Percentiles rank a stretch among this genome's conserved stretches.
Conservation (phyloP, 2,113 vertebrate genomes). For the Procavia capensis region DNA sequence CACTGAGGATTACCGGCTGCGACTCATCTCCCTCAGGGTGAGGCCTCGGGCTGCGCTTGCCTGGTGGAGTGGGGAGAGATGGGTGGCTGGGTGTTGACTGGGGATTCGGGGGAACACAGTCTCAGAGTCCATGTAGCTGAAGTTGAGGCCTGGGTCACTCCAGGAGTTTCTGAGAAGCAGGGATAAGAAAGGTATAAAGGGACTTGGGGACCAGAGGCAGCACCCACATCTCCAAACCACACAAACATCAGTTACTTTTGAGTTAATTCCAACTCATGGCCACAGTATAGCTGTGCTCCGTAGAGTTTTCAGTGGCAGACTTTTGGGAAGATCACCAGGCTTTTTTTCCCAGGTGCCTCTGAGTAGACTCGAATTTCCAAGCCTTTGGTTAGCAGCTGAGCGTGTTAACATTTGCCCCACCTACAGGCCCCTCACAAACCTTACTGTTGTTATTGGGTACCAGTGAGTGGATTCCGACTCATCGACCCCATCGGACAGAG, state of each 20-base stretch:
- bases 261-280: background rate
- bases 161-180: background rate
- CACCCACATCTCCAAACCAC: background rate
- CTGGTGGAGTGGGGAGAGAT: background rate
- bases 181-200: background rate
- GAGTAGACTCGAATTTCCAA: background rate
- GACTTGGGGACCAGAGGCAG: background rate
- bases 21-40: constrained; percentile 97
- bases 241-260: background rate
- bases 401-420: background rate
- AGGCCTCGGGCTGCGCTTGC: constrained; percentile 62
- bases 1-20: constrained; percentile 97
- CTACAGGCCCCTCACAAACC: background rate
- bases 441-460: background rate
- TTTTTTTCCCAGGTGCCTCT: background rate
- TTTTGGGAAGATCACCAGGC: background rate
- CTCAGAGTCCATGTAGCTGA: constrained; percentile 54
- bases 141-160: background rate
- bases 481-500: background rate
- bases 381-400: too few species aligned
- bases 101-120: background rate
- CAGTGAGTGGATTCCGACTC: background rate
- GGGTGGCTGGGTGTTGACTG: background rate
- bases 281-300: background rate
- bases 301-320: background rate